Evolutionary conservation across 2,888 invertebrate genomes (phyloP), one percentile per base, ranked within the genome.

Genomic region (Eristalis intricaria): DNA sequence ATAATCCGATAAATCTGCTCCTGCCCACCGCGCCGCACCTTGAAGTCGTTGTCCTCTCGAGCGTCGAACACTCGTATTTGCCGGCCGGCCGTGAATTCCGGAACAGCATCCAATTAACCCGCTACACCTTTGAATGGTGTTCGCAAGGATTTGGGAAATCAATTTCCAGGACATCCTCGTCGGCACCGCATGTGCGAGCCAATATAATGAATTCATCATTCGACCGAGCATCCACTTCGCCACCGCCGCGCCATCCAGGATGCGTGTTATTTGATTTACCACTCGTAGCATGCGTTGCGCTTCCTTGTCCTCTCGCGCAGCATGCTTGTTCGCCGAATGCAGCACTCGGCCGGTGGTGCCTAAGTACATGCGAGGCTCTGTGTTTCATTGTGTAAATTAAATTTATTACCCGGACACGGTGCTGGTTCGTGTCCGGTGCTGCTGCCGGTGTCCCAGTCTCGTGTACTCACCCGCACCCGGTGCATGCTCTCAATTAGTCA

Each of bases 401-500:
- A 82, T 86, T 82, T 78, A 82, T 75, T 71, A 71, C 43, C 61
- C 60, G 4, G 32, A 73, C 70, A 73, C 69, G 77, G 70, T 77
- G 64, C 73, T 40, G 73, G 69, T 50, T 38, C 78, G 66, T 83
- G 82, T 85, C 73, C 73, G n/a, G n/a, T n/a, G n/a, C n/a, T 68
- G 64, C 50, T 19, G 8, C 43, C 60, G 50, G 23, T 70, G 76
- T 63, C 76, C 68, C 60, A 65, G 61, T 56, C 22, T 71, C 69
- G 60, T 66, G 61, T 56, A 70, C 63, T 32, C 32, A 82, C 86
- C 78, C 56, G 78, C 65, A 69, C 29, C 66, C 74, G 32, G 40
- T 86, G 71, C 80, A 86, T 65, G 70, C 82, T 86, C 58, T 61
- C 83, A 85, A 85, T 82, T 83, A 86, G 86, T 86, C 86, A 86